Conservation (phyloP, 2,113 vertebrate genomes). For the Amblyornis subalaris region DNA sequence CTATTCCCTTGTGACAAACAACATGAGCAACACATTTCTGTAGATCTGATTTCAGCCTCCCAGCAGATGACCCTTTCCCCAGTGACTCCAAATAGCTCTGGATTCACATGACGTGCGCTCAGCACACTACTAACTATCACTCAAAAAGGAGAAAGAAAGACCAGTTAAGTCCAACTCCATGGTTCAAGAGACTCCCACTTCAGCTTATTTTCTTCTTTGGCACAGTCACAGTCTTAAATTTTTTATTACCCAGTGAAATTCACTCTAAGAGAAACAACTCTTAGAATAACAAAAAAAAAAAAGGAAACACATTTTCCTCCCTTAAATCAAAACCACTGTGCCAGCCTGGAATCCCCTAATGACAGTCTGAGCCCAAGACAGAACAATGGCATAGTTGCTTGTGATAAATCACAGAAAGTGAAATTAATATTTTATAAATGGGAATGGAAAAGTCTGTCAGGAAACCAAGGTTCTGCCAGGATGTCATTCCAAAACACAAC, state of each 20-base stretch:
- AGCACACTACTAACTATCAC: neutral
- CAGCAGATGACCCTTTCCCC: neutral
- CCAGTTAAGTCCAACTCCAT: neutral
- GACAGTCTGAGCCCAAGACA: neutral
- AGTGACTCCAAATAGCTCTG: neutral
- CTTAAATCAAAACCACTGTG: neutral
- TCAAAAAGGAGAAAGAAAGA: neutral
- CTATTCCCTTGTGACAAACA: neutral
- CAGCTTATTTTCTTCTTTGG: neutral
- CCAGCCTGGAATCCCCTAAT: neutral
- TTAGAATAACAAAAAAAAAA: neutral
- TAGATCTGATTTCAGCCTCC: neutral
- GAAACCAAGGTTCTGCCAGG: neutral
- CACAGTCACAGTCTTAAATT: neutral
- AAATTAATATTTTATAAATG: neutral
- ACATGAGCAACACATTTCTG: neutral
- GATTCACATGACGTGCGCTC: neutral
- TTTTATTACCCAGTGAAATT: neutral
- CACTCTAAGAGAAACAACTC: neutral
- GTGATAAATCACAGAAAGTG: neutral
- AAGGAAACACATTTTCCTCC: neutral
- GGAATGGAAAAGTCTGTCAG: neutral
- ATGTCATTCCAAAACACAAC: neutral
- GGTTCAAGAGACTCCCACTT: neutral
- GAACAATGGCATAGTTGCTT: neutral